Evolutionary conservation across 2,113 vertebrate species (phyloP).

Genomic region (Arothron firmamentum): DNA sequence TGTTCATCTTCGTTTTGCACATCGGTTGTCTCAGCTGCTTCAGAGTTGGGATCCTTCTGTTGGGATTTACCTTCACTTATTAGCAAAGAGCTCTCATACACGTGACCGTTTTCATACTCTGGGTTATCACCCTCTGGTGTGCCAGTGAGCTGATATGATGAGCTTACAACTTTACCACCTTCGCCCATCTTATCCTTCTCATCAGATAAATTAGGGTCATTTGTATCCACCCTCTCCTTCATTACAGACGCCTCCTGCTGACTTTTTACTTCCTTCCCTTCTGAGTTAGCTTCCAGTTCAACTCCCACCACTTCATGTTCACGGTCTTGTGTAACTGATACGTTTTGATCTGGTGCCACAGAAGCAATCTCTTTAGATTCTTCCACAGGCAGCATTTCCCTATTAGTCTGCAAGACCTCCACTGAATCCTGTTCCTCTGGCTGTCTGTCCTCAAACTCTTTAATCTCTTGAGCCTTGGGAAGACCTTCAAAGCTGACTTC

Average conservation of each 20-base stretch:
- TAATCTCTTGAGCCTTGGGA: slow-evolving; percentile 36
- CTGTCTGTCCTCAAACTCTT: slow-evolving; percentile 18
- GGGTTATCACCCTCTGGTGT: slow-evolving; percentile 17
- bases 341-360: slow-evolving; percentile 4
- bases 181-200: slow-evolving; percentile 32
- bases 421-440: slow-evolving; percentile 21
- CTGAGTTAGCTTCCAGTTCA: slow-evolving; percentile 17
- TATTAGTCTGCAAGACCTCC: slow-evolving; percentile 6
- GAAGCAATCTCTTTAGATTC: slow-evolving; percentile 10
- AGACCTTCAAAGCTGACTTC: slow-evolving; percentile 58
- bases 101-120: slow-evolving; percentile 16
- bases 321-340: slow-evolving; percentile 1
- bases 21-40: slow-evolving; percentile 28
- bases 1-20: slow-evolving; percentile 14
- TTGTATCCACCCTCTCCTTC: slow-evolving; percentile 7
- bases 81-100: too few relatives aligned
- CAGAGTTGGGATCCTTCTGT: slow-evolving; percentile 16
- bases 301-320: slow-evolving; percentile 8
- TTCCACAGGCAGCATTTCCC: slow-evolving; percentile 28
- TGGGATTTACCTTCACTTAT: not conserved
- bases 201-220: slow-evolving; percentile 26
- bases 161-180: slow-evolving; percentile 15
- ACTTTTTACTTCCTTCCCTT: slow-evolving; percentile 25
- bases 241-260: not conserved
- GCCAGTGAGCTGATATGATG: slow-evolving; percentile 25